Base-by-base conservation (phyloP, 2,113 vertebrate genomes). In the Acanthochromis polyacanthus region DNA sequence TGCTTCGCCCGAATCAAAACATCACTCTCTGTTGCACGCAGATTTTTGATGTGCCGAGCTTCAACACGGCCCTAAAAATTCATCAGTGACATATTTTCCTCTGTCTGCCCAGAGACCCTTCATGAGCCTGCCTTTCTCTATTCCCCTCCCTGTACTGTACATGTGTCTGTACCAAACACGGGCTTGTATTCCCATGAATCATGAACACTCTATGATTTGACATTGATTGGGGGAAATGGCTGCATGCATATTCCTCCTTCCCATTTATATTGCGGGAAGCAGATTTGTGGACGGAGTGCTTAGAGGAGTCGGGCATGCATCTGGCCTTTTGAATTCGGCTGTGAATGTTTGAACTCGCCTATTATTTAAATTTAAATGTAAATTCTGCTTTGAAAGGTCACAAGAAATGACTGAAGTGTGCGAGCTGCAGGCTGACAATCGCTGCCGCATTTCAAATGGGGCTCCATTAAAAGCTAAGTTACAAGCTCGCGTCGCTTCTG, bases 321-420 rank as follows among this genome's bases (percentile, higher is more conserved):
- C 71, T 71, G 6, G 50, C 30, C 70, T 68, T 69, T 56, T 1
- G 68, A 83, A 68, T 69, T 65, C 68, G 46, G 28, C 68, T 71
- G 23, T 65, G 60, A 55, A 81, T 66, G 45, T 45, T 50, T 55
- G 71, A 67, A 80, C 71, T 56, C 50, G 51, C 56, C 52, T 61
- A 74, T 87, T 69, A 82, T 84, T 76, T 62, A 65, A 71, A 89
- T 80, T 71, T 25, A 45, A 82, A 76, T 81, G 69, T 58, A 76
- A 70, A 63, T 55, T 71, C 64, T 14, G 66, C 67, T 30, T 19
- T 48, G 61, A 84, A 84, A 89, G 82, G 85, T 88, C 82, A 78
- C 70, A 52, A 73, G 70, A 70, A 57, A 55, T 5, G 10, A 53
- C 61, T 67, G 56, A 76, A 86, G 67, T 69, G 62, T 80, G 59